Conservation (phyloP, 2,888 invertebrate species). For the Ophion ellenae region DNA sequence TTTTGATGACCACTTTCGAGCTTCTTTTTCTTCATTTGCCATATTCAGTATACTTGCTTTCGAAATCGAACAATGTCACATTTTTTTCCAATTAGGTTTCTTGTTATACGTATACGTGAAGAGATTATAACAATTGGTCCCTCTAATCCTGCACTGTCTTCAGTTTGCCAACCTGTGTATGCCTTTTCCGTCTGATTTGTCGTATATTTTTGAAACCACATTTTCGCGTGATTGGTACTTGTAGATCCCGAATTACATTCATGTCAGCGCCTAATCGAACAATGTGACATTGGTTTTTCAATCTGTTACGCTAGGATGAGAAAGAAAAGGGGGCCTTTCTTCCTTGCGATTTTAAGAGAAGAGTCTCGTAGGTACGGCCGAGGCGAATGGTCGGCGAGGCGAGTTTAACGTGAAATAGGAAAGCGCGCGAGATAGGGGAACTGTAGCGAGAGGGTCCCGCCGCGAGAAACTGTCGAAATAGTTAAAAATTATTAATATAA, state of each 20-base stretch:
- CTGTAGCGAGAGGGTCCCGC: too few species aligned
- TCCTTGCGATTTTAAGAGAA: too few species aligned
- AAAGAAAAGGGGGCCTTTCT: too few species aligned
- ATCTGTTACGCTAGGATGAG: too few species aligned
- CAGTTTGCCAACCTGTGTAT: slow-evolving; percentile 58
- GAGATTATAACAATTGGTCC: slow-evolving; percentile 67
- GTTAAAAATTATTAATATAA: too few species aligned
- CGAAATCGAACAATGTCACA: slow-evolving; percentile 58
- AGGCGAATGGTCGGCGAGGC: too few species aligned
- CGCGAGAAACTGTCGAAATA: too few species aligned
- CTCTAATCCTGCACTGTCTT: slow-evolving; percentile 65
- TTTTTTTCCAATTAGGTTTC: slow-evolving; percentile 68
- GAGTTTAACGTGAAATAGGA: too few species aligned
- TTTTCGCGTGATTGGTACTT: background rate
- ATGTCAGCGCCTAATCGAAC: background rate
- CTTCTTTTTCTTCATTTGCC: slow-evolving; percentile 56
- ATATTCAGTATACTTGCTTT: slow-evolving; percentile 63
- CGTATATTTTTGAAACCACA: background rate
- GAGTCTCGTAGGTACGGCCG: too few species aligned
- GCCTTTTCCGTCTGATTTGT: background rate
- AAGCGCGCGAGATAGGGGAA: too few species aligned
- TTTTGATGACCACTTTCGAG: slow-evolving; percentile 55
- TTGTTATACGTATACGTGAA: slow-evolving; percentile 69
- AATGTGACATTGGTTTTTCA: too few species aligned
- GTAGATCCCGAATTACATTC: background rate